Base-by-base conservation (phyloP, 2,797 vertebrate genomes). In the Epinephelus awoara region DNA sequence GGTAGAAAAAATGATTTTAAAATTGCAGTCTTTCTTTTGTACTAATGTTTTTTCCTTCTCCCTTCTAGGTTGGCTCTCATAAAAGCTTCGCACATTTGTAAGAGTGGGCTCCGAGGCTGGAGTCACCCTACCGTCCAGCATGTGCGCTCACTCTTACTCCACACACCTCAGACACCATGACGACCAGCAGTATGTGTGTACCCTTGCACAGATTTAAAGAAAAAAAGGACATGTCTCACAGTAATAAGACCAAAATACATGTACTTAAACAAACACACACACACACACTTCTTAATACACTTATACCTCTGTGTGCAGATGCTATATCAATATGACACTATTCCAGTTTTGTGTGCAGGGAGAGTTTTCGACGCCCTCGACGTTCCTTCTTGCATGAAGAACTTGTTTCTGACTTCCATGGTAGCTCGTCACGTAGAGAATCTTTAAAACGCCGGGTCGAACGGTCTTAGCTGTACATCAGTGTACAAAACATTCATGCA, bases 401-500 rank as follows among this genome's bases (percentile, higher is more conserved):
- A 82, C 78, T 85, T 51, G 57, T 78, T 84, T 83, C 87, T 46
- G 27, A 52, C 66, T 69, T 85, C 83, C 85, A 88, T 89, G 80
- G 75, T 94, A 84, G 84, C 72, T 83, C 71, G 71, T 80, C 79
- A 79, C 64, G 55, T 89, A 84, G 77, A 82, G 67, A 90, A 58
- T 67, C 44, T 82, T 85, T 67, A 65, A 86, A 82, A 72, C 73
- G 72, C 84, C 89, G 82, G 79, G 79, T 87, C 87, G 80, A 87
- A 89, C 86, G 87, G 83, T 94, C 85, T 91, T 92, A 89, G 88
- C 89, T 94, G 91, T 94, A 92, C 93, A 92, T 94, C 82, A 72
- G 91, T 95, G 91, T 94, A 94, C 77, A 90, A 88, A 91, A 92
- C 88, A 86, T 84, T 85, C 85, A 89, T 94, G 95, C 95, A 96